Evolutionary conservation across 2,888 invertebrate species (phyloP), one percentile per base, ranked within the genome.

Genomic region (Tiphia femorata): DNA sequence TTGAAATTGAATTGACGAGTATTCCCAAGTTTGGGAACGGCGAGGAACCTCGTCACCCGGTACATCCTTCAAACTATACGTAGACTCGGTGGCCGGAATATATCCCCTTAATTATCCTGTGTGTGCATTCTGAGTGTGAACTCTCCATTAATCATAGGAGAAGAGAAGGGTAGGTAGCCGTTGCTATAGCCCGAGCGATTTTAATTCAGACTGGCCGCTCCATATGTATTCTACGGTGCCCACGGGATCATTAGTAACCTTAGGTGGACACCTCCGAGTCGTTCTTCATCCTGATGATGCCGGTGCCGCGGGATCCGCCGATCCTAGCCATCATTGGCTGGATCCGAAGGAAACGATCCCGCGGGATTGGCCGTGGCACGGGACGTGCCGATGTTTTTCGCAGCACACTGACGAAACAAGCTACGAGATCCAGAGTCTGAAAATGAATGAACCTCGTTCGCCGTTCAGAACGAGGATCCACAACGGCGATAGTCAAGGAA

Each of bases 71-170:
- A 74, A 78, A 74, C 68, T 72, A 69, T 69, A 75, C 73, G 67
- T 69, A 78, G 77, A 75, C 78, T 76, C 81, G 77, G 81, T 81
- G 82, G 81, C 81, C 77, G 76, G 81, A 80, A 81, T 81, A 81
- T 81, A 82, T 81, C 77, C 79, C 80, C 82, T 82, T 83, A 82
- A 83, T 83, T 83, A 83, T 83, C 82, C 81, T 77, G 74, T 81
- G 81, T 81, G 81, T 83, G 82, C 82, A 82, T 82, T 83, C 83
- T 79, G 79, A 83, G 83, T 83, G 83, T 82, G 82, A 83, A 83
- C 82, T 83, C 77, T 80, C 80, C 83, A 83, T 83, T 83, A 83
- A 83, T 83, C 83, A 83, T 79, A 76, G 78, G 73, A 75, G 77
- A 75, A 75, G 73, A 76, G 78, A 77, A 77, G 77, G 77, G 75